Evolutionary conservation across 2,113 vertebrate genomes (phyloP).

Genomic region (Fulica atra): DNA sequence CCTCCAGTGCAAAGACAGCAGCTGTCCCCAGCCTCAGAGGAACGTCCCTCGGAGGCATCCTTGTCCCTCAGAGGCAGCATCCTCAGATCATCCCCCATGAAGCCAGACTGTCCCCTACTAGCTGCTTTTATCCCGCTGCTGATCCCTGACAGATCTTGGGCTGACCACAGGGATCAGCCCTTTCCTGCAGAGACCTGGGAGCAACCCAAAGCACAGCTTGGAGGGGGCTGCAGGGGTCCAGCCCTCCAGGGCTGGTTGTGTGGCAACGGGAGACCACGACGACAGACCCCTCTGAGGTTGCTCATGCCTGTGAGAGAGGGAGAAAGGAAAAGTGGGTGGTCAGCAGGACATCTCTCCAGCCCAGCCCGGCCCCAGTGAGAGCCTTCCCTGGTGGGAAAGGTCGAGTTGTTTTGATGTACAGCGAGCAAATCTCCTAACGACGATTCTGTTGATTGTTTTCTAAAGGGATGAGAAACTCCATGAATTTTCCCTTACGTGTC

Average conservation of each 20-base stretch:
- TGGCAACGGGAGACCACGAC: rapidly evolving
- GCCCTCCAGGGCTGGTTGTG: background rate
- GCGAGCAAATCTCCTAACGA: background rate
- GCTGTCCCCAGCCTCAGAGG: background rate
- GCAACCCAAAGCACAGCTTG: rapidly evolving
- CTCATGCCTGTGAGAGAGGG: background rate
- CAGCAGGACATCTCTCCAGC: background rate
- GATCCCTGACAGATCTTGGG: background rate
- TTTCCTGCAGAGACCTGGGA: background rate
- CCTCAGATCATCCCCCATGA: background rate
- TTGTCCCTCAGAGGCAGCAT: background rate
- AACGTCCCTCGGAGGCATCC: background rate
- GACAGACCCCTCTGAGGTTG: background rate
- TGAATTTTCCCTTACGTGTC: background rate
- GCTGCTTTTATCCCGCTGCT: background rate
- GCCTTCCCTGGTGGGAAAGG: background rate
- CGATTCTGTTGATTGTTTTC: rapidly evolving
- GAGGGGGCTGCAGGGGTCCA: background rate
- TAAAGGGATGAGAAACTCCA: background rate
- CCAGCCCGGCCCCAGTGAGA: background rate
- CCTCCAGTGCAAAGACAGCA: background rate
- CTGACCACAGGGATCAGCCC: background rate
- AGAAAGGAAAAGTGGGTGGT: background rate
- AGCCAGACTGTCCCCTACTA: background rate
- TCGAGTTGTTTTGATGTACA: rapidly evolving